Base-by-base conservation (phyloP, 2,797 vertebrate species). In the Morelia viridis region DNA sequence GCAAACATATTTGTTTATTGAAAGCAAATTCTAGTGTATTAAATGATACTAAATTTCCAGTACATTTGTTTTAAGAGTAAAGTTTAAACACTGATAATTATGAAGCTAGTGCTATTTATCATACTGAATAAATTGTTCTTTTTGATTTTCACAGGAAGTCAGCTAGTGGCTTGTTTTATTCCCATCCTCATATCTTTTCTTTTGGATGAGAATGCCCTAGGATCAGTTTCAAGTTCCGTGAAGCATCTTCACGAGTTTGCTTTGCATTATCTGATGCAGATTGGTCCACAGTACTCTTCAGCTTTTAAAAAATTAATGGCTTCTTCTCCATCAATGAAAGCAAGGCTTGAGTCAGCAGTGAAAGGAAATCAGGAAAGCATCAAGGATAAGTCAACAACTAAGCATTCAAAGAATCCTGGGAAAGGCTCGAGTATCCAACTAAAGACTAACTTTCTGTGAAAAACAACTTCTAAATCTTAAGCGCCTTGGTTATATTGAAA, bases 151-250 rank as follows among this genome's bases (percentile, higher is more conserved):
- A 83, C 95, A 99, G 99, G 98, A 93, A 94, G 98, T 94, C 98
- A 97, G 91, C 97, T 99, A 95, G 97, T 98, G 90, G 96, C 98
- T 88, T 94, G 98, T 95, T 96, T 99, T 92, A 96, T 99, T 41
- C 98, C 98, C 5, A 97, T 99, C 84, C 98, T 99, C 89, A 98
- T 99, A 96, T 98, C 98, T 94, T 99, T 99, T 96, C 98, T 99
- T 88, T 94, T 99, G 97, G 99, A 99, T 94, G 98, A 99, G 93
- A 99, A 98, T 89, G 96, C 98, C 0, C 97, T 99, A 60, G 95
- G 96, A 94, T 98, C 98, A 11, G 98, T 98, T 92, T 96, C 98
- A 35, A 87, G 95, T 1, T 92, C 96, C 0, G 98, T 97, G 58
- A 98, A 97, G 94, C 97, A 95, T 62, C 97, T 99, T 26, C 99